Evolutionary conservation across 2,888 invertebrate species (phyloP).

Genomic region (Diogma glabrata): DNA sequence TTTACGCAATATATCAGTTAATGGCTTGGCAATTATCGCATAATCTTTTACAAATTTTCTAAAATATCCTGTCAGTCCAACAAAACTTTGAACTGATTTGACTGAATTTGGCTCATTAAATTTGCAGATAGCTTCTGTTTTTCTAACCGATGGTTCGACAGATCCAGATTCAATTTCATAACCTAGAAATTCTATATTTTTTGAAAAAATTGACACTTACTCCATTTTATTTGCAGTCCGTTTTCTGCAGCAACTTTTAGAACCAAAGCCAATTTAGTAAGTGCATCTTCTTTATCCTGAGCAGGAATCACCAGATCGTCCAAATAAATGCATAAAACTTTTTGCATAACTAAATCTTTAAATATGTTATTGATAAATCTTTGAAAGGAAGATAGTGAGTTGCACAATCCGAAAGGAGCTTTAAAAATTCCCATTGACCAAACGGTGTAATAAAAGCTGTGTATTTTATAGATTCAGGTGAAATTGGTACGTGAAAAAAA

Average conservation of each 20-base stretch:
- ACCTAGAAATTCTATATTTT: no score
- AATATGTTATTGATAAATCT: conserved; percentile 20
- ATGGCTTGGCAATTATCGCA: no score
- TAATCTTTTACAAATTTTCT: neutral
- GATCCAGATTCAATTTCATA: no score
- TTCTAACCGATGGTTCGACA: no score
- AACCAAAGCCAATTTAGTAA: no score
- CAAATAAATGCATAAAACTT: conserved; percentile 21
- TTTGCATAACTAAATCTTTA: conserved; percentile 10
- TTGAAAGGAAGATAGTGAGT: conserved; percentile 25
- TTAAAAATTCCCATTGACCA: conserved; percentile 24
- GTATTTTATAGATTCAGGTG: conserved; percentile 20
- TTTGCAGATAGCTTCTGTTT: no score
- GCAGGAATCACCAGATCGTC: no score
- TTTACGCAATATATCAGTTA: neutral
- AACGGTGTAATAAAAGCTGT: conserved; percentile 27
- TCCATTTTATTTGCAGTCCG: neutral
- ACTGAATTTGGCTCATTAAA: no score
- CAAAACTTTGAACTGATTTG: neutral
- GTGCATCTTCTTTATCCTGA: no score
- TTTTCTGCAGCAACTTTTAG: neutral
- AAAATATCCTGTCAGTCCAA: neutral
- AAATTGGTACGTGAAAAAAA: conserved; percentile 27
- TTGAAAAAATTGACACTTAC: no score
- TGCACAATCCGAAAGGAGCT: conserved; percentile 31